Evolutionary conservation across 2,113 vertebrate species (phyloP).

Genomic region (Gavia stellata): DNA sequence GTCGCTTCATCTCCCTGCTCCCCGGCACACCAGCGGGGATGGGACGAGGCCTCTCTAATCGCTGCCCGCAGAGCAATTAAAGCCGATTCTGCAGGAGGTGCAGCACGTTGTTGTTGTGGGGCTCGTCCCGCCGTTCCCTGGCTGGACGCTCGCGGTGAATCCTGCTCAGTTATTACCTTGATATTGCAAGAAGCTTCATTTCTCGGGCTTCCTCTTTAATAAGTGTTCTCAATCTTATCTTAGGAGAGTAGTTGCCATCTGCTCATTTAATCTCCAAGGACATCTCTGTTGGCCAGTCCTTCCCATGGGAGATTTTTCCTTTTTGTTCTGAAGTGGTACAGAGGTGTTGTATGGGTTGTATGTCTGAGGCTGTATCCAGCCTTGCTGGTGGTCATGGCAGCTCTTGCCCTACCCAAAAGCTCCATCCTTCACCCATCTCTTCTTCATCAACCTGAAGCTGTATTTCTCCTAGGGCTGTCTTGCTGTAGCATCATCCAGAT

Average conservation of each 20-base stretch:
- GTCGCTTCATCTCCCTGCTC: not conserved
- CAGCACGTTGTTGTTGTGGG: not conserved
- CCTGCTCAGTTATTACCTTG: not conserved
- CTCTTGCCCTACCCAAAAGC: not conserved
- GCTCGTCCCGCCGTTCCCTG: rapidly evolving
- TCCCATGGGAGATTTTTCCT: not conserved
- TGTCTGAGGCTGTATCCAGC: not conserved
- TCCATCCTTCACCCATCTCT: not conserved
- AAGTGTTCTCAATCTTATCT: not conserved
- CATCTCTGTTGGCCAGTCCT: not conserved
- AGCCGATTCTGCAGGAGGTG: not conserved
- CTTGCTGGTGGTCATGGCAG: rapidly evolving
- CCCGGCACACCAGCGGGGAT: rapidly evolving
- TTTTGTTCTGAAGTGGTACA: not conserved
- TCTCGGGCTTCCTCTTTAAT: not conserved
- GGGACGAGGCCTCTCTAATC: not conserved
- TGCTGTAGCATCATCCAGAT: not conserved
- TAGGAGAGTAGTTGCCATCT: not conserved
- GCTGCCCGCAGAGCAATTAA: rapidly evolving
- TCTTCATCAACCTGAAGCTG: not conserved
- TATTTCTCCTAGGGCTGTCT: not conserved
- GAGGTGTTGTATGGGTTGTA: not conserved
- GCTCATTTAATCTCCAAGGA: not conserved
- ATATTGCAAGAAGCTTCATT: not conserved
- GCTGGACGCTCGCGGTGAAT: not conserved